phyloP scores from a whole-genome alignment of 2,888 invertebrate species.

The Rhabditoides inermis region DNA sequence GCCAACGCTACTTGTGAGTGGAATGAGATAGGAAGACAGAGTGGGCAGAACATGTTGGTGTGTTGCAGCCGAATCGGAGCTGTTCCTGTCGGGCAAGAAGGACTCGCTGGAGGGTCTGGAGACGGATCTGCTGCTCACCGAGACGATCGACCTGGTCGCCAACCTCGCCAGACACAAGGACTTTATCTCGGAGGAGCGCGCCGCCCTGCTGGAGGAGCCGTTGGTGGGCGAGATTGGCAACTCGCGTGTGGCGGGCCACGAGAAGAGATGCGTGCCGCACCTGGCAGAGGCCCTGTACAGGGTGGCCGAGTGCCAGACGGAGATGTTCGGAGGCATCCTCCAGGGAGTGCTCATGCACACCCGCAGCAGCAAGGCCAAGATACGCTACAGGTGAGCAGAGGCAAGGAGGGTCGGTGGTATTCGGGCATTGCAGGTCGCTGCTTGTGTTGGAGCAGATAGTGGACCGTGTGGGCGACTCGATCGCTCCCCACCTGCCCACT shows the following conservation, averaged over 20 bases:
- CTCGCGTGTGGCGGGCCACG: constrained; percentile 39
- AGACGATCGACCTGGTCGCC: constrained; percentile 27
- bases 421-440: no score
- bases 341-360: no score
- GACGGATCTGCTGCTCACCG: constrained; percentile 23
- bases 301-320: constrained; percentile 16
- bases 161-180: constrained; percentile 34
- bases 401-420: constrained; percentile 8
- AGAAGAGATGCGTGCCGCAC: constrained; percentile 34
- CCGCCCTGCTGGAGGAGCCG: constrained; percentile 24
- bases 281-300: constrained; percentile 24
- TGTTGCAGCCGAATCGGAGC: constrained; percentile 2
- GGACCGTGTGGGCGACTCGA: constrained; percentile 37
- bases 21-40: background rate
- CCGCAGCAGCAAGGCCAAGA: constrained; percentile 9
- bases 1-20: constrained; percentile 12
- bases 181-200: constrained; percentile 38
- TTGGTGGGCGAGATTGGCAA: constrained; percentile 41
- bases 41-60: background rate
- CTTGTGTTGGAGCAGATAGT: constrained; percentile 39
- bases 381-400: constrained; percentile 4
- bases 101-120: constrained; percentile 27
- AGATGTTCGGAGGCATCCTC: no score
- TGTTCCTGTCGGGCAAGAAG: constrained; percentile 27
- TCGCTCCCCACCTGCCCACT: constrained; percentile 38